Percentiles rank a stretch among this genome's conserved stretches.
Conservation (phyloP, 2,888 invertebrate species). For the Ferrisia virgata region DNA sequence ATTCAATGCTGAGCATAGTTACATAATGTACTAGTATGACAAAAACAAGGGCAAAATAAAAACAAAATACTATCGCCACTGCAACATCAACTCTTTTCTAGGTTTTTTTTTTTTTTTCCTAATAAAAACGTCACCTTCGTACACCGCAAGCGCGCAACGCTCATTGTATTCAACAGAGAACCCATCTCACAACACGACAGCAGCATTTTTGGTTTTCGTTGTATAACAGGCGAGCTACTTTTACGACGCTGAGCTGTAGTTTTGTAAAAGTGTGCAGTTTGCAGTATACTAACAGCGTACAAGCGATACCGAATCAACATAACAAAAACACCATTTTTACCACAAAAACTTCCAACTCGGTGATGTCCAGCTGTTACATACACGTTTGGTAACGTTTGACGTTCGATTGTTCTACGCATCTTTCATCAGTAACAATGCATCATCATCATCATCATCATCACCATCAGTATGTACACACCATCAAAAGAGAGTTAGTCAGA, state of each 20-base stretch:
- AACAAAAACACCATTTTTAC: slow-evolving; percentile 30
- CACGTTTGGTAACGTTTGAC: slow-evolving; percentile 14
- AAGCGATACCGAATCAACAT: neutral
- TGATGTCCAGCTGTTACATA: neutral
- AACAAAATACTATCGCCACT: neutral
- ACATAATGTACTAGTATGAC: too few species aligned
- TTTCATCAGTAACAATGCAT: neutral
- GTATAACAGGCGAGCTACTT: neutral
- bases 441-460: too few species aligned
- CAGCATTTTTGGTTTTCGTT: neutral
- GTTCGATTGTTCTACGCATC: slow-evolving; percentile 5
- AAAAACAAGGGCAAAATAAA: too few species aligned
- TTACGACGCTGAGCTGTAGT: neutral
- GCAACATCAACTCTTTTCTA: neutral
- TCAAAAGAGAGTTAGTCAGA: neutral
- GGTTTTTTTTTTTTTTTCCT: neutral
- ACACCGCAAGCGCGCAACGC: neutral
- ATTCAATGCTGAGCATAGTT: neutral
- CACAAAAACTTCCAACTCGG: slow-evolving; percentile 21
- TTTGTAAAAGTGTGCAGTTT: too few species aligned
- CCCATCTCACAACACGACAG: neutral
- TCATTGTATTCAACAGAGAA: slow-evolving; percentile 1
- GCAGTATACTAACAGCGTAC: too few species aligned
- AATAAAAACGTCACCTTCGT: slow-evolving; percentile 22
- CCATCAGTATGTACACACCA: neutral